Conservation (phyloP, 1,140 invertebrate species). For the Anastrepha obliqua region DNA sequence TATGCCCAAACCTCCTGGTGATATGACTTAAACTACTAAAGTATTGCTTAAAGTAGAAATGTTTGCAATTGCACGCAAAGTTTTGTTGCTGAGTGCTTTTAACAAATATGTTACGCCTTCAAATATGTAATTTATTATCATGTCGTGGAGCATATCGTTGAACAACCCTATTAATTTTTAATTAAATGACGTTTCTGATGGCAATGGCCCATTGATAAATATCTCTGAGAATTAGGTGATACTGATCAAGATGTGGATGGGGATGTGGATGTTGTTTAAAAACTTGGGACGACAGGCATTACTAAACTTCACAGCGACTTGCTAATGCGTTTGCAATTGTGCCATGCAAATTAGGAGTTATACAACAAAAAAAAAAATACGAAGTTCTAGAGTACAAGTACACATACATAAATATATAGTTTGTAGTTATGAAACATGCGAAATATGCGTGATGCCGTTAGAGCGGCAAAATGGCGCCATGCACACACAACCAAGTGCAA, state of each 20-base stretch:
- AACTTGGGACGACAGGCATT: neutral
- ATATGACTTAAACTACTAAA: too few relatives aligned
- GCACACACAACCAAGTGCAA: conserved; percentile 45
- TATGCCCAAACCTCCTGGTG: too few relatives aligned
- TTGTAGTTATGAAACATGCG: conserved; percentile 40
- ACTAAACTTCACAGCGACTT: neutral
- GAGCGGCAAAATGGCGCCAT: conserved; percentile 6
- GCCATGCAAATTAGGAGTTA: conserved; percentile 6
- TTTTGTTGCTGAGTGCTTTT: too few relatives aligned
- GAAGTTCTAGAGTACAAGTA: neutral
- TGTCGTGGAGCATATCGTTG: too few relatives aligned
- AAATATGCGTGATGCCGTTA: conserved; percentile 32
- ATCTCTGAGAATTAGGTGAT: neutral
- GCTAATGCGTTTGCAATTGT: neutral
- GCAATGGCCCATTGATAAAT: too few relatives aligned
- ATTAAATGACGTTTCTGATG: too few relatives aligned
- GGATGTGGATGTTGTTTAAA: neutral
- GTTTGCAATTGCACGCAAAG: too few relatives aligned
- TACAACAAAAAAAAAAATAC: neutral
- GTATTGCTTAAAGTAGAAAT: too few relatives aligned
- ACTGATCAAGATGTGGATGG: neutral
- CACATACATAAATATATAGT: conserved; percentile 23
- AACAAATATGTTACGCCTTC: too few relatives aligned
- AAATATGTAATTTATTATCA: too few relatives aligned
- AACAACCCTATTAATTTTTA: too few relatives aligned